Evolutionary conservation across 2,888 invertebrate genomes (phyloP), one percentile per base, ranked within the genome.

Genomic region (Lithophane socia): DNA sequence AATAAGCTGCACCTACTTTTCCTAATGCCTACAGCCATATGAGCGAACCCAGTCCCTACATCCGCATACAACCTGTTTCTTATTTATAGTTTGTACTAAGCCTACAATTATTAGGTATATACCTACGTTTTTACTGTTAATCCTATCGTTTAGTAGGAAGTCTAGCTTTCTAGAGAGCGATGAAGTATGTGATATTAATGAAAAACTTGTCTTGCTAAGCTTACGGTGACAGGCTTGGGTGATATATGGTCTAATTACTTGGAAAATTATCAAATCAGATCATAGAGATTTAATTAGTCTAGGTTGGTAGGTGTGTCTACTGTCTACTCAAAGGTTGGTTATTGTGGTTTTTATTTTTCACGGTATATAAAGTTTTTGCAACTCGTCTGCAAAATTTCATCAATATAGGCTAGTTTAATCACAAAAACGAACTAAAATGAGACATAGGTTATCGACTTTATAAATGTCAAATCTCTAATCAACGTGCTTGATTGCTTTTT

Each of bases 31-130:
- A 0, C 52, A 54, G 9, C 65, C 64, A 52, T 63, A 63, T 67
- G 60, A 58, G 69, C 0, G 2, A 61, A 47, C n/a, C 82, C 52
- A 75, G 68, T 69, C 63, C 58, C 18, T 37, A 68, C 67, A 71
- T 83, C 84, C 80, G 83, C 9, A 7, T 76, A 7, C 12, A 83
- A 83, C 84, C 80, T 2, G 83, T 80, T 71, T 24, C 3, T 42
- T 83, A 84, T 83, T 84, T 56, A 83, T 84, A 76, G 67, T 71
- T 60, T 5, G 47, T 69, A 65, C 56, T 65, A n/a, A 64, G 60
- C 72, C 47, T 66, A 69, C 29, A 70, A 73, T 83, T 75, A 83
- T 73, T 37, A 42, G n/a, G 44, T 60, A 69, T 74, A 69, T 29
- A 63, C 37, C 66, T 52, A 56, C 0, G 42, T 68, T 47, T 71